Base-by-base conservation (phyloP, 2,797 vertebrate genomes). In the Acanthurus lineatus region DNA sequence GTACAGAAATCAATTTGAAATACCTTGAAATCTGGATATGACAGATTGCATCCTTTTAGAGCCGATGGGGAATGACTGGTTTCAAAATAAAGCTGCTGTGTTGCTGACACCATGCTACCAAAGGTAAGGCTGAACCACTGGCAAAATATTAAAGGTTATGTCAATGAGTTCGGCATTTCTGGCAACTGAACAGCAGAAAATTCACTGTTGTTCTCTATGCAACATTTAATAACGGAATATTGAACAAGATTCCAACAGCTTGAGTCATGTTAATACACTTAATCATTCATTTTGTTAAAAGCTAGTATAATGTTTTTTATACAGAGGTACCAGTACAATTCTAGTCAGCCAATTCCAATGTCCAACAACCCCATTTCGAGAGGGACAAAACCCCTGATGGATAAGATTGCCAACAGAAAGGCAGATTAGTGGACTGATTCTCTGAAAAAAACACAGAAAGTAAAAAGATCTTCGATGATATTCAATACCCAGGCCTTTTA, bases 401-500 rank as follows among this genome's bases (percentile, higher is more conserved):
- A 32, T 63, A 69, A 67, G 35, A 73, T 20, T 19, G n/a, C 32
- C n/a, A 51, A 67, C 62, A 78, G 58, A 35, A 56, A 72, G 57
- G 25, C 58, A 69, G 51, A 86, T 49, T 74, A 66, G 54, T 74
- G 58, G 25, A 79, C 22, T 72, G 40, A 76, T 61, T 79, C 58
- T 77, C 49, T 58, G 44, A 82, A 79, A 81, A 79, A 81, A 79
- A 68, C 47, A 77, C 25, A 45, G 64, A 76, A 83, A 76, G 52
- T 49, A 63, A 79, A 69, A 89, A 70, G 56, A 63, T 54, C 52
- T 73, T 77, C 63, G 74, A 72, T 83, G 53, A 72, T 62, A 86
- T 85, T 82, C 75, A 86, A 77, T 87, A 81, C 49, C 4, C 47
- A 49, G 35, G 59, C 53, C 61, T 79, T 73, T 90, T 52, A 84